phyloP scores from a whole-genome alignment of 2,797 vertebrate genomes.

The Bradypodion pumilum region DNA sequence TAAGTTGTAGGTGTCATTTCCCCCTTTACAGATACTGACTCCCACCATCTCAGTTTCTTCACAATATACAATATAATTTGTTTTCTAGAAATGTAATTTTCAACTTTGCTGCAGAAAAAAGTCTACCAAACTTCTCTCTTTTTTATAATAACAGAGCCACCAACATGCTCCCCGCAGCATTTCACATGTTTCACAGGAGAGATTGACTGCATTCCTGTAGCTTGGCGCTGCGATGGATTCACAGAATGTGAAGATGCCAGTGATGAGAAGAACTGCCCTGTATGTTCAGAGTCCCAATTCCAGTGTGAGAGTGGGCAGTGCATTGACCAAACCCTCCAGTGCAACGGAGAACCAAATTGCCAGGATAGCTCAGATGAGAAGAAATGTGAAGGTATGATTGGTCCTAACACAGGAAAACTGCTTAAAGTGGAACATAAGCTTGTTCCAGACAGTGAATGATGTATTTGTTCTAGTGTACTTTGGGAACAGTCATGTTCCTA shows the following conservation, averaged over 20 bases:
- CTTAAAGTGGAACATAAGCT: too few species aligned
- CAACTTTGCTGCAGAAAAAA: neutral
- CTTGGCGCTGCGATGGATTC: slow-evolving; percentile 94
- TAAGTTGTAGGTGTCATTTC: too few species aligned
- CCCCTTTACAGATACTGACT: too few species aligned
- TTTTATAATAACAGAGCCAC: slow-evolving; percentile 83
- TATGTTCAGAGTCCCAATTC: slow-evolving; percentile 91
- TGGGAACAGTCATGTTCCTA: neutral
- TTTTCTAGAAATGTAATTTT: neutral
- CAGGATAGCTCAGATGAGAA: slow-evolving; percentile 96
- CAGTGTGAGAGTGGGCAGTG: slow-evolving; percentile 96
- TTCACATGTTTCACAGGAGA: slow-evolving; percentile 95
- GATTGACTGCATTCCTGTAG: slow-evolving; percentile 95
- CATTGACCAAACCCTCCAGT: slow-evolving; percentile 83
- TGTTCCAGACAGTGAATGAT: neutral
- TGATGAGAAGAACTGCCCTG: slow-evolving; percentile 91
- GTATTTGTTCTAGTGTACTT: neutral
- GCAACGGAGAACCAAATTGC: slow-evolving; percentile 92
- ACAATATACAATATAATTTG: neutral
- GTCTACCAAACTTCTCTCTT: too few species aligned
- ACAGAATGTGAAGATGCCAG: slow-evolving; percentile 93
- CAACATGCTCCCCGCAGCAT: slow-evolving; percentile 95
- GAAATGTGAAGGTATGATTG: slow-evolving; percentile 87
- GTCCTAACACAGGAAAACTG: neutral
- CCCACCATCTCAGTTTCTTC: too few species aligned